These are phyloP conservation scores for Luperina nickerlii DNA, from an alignment of 2,888 invertebrate species.

Conservation along the genomic window DNA sequence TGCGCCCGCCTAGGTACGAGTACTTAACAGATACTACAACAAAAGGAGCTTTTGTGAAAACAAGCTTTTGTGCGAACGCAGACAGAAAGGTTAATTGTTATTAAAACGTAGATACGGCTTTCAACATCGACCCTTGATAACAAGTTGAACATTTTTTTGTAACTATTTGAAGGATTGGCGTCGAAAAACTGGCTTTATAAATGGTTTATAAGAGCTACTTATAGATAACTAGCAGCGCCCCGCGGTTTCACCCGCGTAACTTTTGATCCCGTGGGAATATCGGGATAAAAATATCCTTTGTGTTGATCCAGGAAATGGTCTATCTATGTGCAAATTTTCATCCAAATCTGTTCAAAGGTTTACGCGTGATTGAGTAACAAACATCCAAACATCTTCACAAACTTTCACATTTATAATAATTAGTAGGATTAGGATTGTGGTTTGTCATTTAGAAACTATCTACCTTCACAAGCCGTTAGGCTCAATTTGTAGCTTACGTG, in stretches of 20 bases:
- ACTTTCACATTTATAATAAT: too few species aligned
- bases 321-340: too few species aligned
- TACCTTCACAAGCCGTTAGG: neutral
- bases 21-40: constrained; percentile 54
- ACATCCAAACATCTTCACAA: too few species aligned
- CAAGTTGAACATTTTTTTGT: constrained; percentile 43
- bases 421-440: neutral
- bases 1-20: constrained; percentile 48
- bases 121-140: constrained; percentile 29
- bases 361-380: too few species aligned
- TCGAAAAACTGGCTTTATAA: neutral
- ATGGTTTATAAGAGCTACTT: neutral
- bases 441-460: neutral
- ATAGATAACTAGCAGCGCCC: neutral
- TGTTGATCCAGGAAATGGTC: too few species aligned
- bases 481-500: constrained; percentile 23
- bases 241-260: too few species aligned
- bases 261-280: too few species aligned
- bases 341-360: too few species aligned
- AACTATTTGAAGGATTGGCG: constrained; percentile 25
- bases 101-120: constrained; percentile 52
- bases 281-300: too few species aligned
- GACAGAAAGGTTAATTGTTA: constrained; percentile 63
- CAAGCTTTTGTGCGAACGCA: constrained; percentile 57
- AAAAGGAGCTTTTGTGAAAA: constrained; percentile 62